Evolutionary conservation across 1,140 invertebrate genomes (phyloP), one percentile per base, ranked within the genome.

Genomic region (Pogonomyrmex barbatus): DNA sequence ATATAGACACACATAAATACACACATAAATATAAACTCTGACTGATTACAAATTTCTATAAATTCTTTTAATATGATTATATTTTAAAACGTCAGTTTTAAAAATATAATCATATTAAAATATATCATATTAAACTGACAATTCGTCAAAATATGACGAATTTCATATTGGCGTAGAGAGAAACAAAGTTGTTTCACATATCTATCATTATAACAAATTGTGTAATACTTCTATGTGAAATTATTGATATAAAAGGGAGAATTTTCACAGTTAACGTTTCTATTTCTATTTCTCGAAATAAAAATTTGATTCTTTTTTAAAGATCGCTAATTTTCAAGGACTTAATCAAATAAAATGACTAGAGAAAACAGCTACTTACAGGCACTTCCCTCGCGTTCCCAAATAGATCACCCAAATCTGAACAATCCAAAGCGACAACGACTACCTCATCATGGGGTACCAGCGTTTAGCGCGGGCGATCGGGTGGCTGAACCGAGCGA

Each of bases 391-490:
- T 47, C n/a, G 33, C 33, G 82, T 33, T 24, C 2, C 45, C 42
- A 12, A 42, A 33, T 70, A 24, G 14, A 1, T 83, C 30, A 58
- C 17, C 45, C 62, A 6, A 81, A 45, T 10, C 42, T 36, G 33
- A 39, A 17, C 54, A 63, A 56, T 24, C 50, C 77, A 70, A 33
- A 47, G 42, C 17, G 54, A 12, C 67, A n/a, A 14, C 24, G 73
- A 85, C 73, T 85, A 85, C 10, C 62, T 85, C 73, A 85, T 85
- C 14, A 6, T 54, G 39, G 12, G 39, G 17, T 62, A 47, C 42
- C 54, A 58, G 24, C 24, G 0, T 24, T 24, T 24, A 24, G 24
- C 24, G 24, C 24, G 24, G 24, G 24, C 24, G 24, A 24, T 24
- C 24, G 0, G 24, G 14, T 24, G 45, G 17, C 17, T 30, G 45